Evolutionary conservation across 1,140 invertebrate species (phyloP).

Genomic region (Procambarus virginalis): DNA sequence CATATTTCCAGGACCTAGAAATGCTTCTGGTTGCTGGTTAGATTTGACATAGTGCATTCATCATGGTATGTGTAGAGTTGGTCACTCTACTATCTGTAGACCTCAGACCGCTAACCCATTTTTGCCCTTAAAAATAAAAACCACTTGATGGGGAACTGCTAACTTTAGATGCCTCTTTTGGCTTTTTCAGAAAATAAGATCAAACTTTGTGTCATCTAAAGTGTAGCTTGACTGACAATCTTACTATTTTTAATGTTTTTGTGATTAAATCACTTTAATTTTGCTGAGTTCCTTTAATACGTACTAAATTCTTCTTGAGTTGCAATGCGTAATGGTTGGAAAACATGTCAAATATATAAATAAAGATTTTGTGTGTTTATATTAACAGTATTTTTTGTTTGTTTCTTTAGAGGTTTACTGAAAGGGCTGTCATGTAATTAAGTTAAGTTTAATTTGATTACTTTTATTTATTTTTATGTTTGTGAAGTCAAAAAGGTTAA

Average conservation of each 20-base stretch:
- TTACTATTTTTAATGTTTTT: background rate
- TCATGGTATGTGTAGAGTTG: background rate
- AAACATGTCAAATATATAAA: background rate
- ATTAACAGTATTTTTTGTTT: conserved; percentile 21
- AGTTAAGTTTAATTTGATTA: conserved; percentile 27
- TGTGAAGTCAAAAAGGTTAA: conserved; percentile 34
- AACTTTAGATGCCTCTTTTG: background rate
- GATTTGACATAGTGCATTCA: background rate
- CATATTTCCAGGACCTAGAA: background rate
- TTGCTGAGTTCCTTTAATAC: background rate
- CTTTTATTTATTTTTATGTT: conserved; percentile 37
- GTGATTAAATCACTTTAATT: background rate
- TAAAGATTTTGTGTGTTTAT: conserved; percentile 1
- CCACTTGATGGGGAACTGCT: background rate
- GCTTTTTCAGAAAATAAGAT: background rate
- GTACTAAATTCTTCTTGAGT: background rate
- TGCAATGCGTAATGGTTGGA: background rate
- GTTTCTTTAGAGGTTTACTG: conserved; percentile 22
- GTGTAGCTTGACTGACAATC: background rate
- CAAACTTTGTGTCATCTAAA: background rate
- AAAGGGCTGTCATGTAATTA: conserved; percentile 37
- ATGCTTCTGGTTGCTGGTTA: background rate
- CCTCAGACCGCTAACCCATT: background rate
- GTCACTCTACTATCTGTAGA: background rate
- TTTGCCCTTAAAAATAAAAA: background rate